phyloP scores from a whole-genome alignment of 1,140 invertebrate genomes.

The Drosophila dunni region DNA sequence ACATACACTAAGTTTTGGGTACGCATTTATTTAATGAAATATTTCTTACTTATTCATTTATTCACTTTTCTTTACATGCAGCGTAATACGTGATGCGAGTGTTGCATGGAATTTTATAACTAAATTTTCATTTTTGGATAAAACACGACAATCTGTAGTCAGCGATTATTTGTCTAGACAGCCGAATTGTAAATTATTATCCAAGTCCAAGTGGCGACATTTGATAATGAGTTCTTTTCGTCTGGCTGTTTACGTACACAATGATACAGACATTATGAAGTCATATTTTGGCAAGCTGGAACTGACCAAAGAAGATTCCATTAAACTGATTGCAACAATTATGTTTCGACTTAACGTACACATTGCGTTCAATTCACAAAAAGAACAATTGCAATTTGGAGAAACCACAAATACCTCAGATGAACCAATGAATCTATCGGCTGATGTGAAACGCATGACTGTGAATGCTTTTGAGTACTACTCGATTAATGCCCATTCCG shows the following conservation, averaged over 20 bases:
- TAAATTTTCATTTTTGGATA: constrained; percentile 14
- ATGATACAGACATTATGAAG: constrained; percentile 30
- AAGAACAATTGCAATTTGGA: constrained; percentile 15
- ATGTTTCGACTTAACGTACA: constrained; percentile 50
- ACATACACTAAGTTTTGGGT: constrained; percentile 33
- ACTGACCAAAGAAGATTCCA: constrained; percentile 37
- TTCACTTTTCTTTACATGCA: background rate
- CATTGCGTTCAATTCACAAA: constrained; percentile 32
- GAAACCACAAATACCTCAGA: background rate
- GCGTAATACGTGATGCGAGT: constrained; percentile 26
- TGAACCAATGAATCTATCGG: background rate
- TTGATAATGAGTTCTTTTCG: constrained; percentile 46
- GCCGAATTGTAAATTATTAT: constrained; percentile 30
- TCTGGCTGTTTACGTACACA: constrained; percentile 54
- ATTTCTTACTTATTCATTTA: background rate
- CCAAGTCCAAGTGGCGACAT: constrained; percentile 29
- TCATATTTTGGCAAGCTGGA: constrained; percentile 28
- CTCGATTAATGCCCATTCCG: constrained; percentile 20
- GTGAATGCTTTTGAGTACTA: constrained; percentile 48
- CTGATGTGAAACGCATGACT: constrained; percentile 17
- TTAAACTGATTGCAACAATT: constrained; percentile 43
- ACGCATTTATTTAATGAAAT: background rate
- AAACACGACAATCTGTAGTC: constrained; percentile 14
- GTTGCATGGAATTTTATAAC: constrained; percentile 48
- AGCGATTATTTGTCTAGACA: constrained; percentile 32